Conservation (phyloP, 2,797 vertebrate species). For the Oreochromis grahami region DNA sequence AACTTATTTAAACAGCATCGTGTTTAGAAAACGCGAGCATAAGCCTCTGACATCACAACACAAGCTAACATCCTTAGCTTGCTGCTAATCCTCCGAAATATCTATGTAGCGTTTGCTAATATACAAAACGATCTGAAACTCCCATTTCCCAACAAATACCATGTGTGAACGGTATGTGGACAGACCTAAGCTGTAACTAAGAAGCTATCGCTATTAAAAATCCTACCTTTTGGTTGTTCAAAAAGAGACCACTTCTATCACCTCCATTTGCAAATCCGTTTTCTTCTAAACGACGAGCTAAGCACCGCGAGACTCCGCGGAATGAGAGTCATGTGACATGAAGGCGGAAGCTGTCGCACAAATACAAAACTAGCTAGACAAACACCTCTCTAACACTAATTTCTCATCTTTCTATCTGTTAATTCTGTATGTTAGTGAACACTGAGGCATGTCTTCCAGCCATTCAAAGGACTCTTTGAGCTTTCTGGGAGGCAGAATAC, state of each 20-base stretch:
- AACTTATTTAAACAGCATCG: background rate
- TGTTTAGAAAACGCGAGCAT: background rate
- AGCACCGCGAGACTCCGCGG: conserved; percentile 45
- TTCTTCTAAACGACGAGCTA: background rate
- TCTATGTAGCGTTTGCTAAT: background rate
- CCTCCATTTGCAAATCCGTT: conserved; percentile 71
- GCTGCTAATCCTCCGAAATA: conserved; percentile 18
- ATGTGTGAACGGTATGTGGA: fast-evolving
- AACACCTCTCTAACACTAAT: background rate
- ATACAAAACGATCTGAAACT: background rate
- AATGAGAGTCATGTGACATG: conserved; percentile 38
- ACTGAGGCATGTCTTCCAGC: conserved; percentile 47
- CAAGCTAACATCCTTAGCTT: conserved; percentile 40
- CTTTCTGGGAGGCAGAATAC: conserved; percentile 76
- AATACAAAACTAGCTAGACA: background rate
- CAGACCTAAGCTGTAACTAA: fast-evolving
- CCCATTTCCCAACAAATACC: fast-evolving
- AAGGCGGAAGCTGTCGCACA: conserved; percentile 42
- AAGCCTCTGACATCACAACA: conserved; percentile 6
- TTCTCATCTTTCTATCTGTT: background rate
- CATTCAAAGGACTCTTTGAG: conserved; percentile 45
- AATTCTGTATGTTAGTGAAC: background rate
- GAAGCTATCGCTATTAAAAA: background rate
- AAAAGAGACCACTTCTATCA: background rate
- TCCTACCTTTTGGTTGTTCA: conserved; percentile 57